Evolutionary conservation across 2,113 vertebrate genomes (phyloP).

Genomic region (Microtus montanus): DNA sequence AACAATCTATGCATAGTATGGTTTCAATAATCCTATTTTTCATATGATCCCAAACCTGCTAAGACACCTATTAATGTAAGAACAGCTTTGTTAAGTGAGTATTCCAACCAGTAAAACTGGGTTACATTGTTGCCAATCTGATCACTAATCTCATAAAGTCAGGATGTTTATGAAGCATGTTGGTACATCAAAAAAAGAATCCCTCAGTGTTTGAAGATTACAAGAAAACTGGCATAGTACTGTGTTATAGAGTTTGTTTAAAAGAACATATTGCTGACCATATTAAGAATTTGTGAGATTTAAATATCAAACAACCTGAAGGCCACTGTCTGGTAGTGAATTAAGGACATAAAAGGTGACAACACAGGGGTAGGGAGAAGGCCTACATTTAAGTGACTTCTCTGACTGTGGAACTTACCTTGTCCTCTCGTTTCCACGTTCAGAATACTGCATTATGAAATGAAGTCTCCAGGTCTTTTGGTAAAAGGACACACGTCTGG

Average conservation of each 20-base stretch:
- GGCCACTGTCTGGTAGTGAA: not conserved
- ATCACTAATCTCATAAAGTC: not conserved
- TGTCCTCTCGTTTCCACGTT: not conserved
- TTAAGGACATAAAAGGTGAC: not conserved
- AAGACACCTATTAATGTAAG: not conserved
- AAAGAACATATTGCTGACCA: conserved; percentile 45
- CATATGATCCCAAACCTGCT: not conserved
- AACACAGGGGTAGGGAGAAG: not conserved
- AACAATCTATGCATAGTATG: not conserved
- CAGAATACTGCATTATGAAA: not conserved
- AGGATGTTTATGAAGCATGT: not conserved
- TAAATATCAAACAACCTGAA: conserved; percentile 3
- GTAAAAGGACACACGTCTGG: not conserved
- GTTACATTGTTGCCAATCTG: not conserved
- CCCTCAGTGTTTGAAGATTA: not conserved
- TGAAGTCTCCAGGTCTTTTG: not conserved
- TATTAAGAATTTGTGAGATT: conserved; percentile 27
- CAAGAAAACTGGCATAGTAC: not conserved
- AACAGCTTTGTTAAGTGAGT: not conserved
- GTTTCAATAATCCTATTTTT: not conserved
- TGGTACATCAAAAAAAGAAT: not conserved
- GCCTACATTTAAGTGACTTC: not conserved
- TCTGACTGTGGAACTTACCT: not conserved
- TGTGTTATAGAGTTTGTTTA: conserved; percentile 43
- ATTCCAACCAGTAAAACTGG: not conserved